Percentiles rank a stretch among this genome's conserved stretches.
Conservation (phyloP, 1,140 invertebrate genomes). For the Hycleus cichorii region DNA sequence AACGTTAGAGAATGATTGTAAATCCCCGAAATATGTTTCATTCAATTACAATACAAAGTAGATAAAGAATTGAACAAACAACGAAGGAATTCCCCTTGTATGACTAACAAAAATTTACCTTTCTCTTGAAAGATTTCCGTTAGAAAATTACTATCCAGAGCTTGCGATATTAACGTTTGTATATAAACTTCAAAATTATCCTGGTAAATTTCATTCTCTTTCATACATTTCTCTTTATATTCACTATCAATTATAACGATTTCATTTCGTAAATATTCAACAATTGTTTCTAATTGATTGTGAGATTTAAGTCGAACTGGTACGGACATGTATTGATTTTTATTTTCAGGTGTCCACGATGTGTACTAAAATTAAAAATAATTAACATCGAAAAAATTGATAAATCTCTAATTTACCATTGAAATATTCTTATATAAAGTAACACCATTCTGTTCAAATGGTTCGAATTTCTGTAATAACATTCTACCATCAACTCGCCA, state of each 20-base stretch:
- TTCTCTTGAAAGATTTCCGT: conserved; percentile 83
- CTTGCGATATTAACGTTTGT: conserved; percentile 83
- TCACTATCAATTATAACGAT: conserved; percentile 62
- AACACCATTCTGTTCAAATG: conserved; percentile 72
- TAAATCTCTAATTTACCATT: conserved; percentile 57
- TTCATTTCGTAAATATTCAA: conserved; percentile 70
- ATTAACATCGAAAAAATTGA: conserved; percentile 11
- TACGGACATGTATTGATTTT: conserved; percentile 68
- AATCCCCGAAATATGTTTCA: no score
- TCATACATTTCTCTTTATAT: conserved; percentile 65
- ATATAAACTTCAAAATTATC: conserved; percentile 86
- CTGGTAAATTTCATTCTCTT: conserved; percentile 67
- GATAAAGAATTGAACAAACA: no score
- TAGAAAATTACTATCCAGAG: conserved; percentile 80
- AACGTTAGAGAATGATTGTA: no score
- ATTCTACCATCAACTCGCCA: conserved; percentile 85
- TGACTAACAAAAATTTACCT: conserved; percentile 48
- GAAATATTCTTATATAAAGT: conserved; percentile 79
- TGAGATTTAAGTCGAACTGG: conserved; percentile 65
- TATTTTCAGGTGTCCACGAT: conserved; percentile 72
- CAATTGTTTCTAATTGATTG: conserved; percentile 65
- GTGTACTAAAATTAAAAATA: conserved; percentile 55
- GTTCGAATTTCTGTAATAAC: conserved; percentile 78
- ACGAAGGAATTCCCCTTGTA: no score
- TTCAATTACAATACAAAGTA: no score